Base-by-base conservation (phyloP, 1,140 invertebrate genomes). In the Drosophila tani region DNA sequence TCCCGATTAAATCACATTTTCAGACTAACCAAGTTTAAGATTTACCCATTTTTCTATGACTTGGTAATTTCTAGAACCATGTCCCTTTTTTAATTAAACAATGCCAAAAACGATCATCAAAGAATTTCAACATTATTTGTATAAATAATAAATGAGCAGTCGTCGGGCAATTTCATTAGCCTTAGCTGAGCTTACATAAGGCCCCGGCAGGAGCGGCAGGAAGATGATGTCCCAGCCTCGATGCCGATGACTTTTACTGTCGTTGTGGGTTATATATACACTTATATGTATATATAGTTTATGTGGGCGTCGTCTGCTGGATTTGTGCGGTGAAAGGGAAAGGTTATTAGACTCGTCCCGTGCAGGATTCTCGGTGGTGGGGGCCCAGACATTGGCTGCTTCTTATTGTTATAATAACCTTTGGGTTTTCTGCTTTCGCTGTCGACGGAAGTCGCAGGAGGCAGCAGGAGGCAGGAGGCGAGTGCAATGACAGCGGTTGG, bases 321-420 rank as follows among this genome's bases (percentile, higher is more conserved):
- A 45, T 35, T 40, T 75, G 81, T 51, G 59, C 77, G 47, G 73
- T 66, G 84, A 81, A 88, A 81, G 84, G 80, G 81, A 88, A 83
- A 87, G 84, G 85, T 84, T 87, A 87, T 88, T 87, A 87, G 81
- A 87, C 84, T 84, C 79, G 59, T 47, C 57, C 66, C 58, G 51
- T 49, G 38, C 65, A 69, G 53, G 47, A 68, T 32, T 41, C 21
- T n/a, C 8, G 27, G 63, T 21, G 59, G 59, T 60, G 45, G 67
- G 75, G 59, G 78, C 50, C 84, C 83, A 87, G 84, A 90, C 84
- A 82, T 57, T 79, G 63, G 53, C 77, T 83, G 67, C 83, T 88
- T 53, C 73, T 87, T 87, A 83, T 87, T 87, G 85, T 84, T 84
- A 81, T 84, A 90, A 90, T 84, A 90, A 88, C 85, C 85, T 84